Conservation (phyloP, 2,888 invertebrate species). For the Pecten maximus region DNA sequence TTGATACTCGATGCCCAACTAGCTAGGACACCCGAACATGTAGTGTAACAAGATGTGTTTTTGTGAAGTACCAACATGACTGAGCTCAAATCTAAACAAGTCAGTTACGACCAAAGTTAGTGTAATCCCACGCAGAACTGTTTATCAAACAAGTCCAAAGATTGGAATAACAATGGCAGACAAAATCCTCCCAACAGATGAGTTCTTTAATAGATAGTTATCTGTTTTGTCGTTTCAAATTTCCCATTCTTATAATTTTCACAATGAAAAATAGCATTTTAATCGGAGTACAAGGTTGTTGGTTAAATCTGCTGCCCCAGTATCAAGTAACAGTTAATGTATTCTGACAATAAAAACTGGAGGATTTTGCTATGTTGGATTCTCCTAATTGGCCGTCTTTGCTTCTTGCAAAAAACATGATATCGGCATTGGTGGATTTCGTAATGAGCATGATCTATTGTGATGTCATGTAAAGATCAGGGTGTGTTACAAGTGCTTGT, state of each 20-base stretch:
- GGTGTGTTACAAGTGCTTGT: not conserved
- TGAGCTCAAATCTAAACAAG: not conserved
- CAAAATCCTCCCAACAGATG: not conserved
- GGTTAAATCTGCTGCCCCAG: not conserved
- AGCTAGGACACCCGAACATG: not conserved
- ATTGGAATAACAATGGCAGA: not conserved
- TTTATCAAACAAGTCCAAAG: not conserved
- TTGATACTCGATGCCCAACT: no score
- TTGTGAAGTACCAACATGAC: not conserved
- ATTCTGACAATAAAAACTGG: not conserved
- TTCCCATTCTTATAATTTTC: conserved; percentile 17
- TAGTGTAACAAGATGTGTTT: not conserved
- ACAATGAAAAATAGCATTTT: conserved; percentile 32
- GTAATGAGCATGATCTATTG: not conserved
- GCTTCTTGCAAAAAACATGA: not conserved
- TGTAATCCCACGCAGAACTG: not conserved
- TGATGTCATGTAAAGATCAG: conserved; percentile 28
- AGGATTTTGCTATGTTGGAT: not conserved
- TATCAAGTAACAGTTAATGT: not conserved
- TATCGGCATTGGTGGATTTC: not conserved
- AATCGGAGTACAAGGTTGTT: not conserved
- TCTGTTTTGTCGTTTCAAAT: not conserved
- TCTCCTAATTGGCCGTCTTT: not conserved
- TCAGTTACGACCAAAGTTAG: not conserved
- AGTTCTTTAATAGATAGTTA: not conserved